phyloP scores from a whole-genome alignment of 1,140 invertebrate genomes.

The Epicauta chinensis region DNA sequence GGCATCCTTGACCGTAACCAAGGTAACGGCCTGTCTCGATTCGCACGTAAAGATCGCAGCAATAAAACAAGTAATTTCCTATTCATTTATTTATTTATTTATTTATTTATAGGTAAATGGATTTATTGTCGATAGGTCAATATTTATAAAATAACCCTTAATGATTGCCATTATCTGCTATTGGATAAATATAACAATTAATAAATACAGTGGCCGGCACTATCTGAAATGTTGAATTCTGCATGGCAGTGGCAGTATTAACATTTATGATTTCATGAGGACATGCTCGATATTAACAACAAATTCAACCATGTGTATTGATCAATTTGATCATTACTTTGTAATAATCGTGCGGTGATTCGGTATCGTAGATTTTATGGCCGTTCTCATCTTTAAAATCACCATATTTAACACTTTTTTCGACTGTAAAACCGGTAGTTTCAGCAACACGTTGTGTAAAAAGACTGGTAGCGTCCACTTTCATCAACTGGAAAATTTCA shows the following conservation, averaged over 20 bases:
- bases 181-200: no score
- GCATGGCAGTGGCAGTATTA: slow-evolving; percentile 41
- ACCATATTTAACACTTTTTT: slow-evolving; percentile 57
- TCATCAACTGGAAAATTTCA: slow-evolving; percentile 54
- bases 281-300: background rate
- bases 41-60: background rate
- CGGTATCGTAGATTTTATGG: slow-evolving; percentile 49
- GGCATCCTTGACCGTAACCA: slow-evolving; percentile 12
- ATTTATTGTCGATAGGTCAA: no score
- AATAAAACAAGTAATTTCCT: no score
- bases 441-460: slow-evolving; percentile 68
- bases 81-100: slow-evolving; percentile 7
- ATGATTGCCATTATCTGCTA: slow-evolving; percentile 7
- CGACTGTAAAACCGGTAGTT: slow-evolving; percentile 57
- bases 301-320: slow-evolving; percentile 9
- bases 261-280: slow-evolving; percentile 27
- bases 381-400: slow-evolving; percentile 56
- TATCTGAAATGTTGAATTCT: slow-evolving; percentile 35
- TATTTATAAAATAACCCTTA: slow-evolving; percentile 12
- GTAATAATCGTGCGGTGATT: slow-evolving; percentile 55
- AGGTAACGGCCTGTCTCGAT: slow-evolving; percentile 1
- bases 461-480: slow-evolving; percentile 70
- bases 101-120: background rate
- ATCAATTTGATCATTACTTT: slow-evolving; percentile 54
- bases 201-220: no score